Evolutionary conservation across 1,140 invertebrate species (phyloP).

Genomic region (Melitaea cinxia): DNA sequence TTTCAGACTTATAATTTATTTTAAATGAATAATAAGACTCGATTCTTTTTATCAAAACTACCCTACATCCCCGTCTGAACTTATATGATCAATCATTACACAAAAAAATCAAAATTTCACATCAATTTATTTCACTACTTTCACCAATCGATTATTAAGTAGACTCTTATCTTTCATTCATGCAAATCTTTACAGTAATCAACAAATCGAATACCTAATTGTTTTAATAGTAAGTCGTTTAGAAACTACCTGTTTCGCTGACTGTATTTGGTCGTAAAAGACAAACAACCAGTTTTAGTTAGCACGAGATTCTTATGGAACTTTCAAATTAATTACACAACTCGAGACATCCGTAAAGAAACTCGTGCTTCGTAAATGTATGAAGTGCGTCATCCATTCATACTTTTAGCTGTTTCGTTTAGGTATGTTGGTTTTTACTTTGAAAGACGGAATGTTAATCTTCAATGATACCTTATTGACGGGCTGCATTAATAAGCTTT

Average conservation of each 20-base stretch:
- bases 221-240: neutral
- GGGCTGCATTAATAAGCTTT: too few species aligned
- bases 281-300: neutral
- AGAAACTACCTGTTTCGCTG: neutral
- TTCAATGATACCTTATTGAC: neutral
- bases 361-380: constrained; percentile 15
- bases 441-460: too few species aligned
- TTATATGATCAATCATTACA: constrained; percentile 8
- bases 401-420: neutral
- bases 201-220: neutral
- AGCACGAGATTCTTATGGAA: constrained; percentile 19
- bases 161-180: constrained; percentile 10
- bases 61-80: neutral
- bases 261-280: constrained; percentile 3
- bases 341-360: constrained; percentile 36
- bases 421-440: neutral
- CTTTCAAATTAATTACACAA: constrained; percentile 40
- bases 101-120: neutral
- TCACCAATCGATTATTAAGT: constrained; percentile 9
- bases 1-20: too few species aligned
- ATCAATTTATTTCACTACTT: constrained; percentile 12
- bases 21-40: too few species aligned
- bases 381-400: constrained; percentile 29
- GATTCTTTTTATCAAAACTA: too few species aligned
- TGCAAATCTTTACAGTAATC: constrained; percentile 9